phyloP scores from a whole-genome alignment of 1,140 invertebrate genomes.

The Aporrectodea caliginosa region DNA sequence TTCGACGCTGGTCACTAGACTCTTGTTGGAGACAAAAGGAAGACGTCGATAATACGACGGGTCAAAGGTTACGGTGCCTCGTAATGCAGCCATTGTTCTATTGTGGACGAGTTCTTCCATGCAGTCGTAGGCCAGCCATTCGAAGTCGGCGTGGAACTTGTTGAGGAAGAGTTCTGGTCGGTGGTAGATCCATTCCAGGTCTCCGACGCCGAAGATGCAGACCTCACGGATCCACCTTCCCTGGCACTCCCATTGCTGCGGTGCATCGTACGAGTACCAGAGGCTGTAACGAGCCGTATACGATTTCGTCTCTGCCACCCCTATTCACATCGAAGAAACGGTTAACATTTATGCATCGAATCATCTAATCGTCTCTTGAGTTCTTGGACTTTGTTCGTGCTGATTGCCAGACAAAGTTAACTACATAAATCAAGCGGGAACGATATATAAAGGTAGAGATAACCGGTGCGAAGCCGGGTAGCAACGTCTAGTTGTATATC shows the following conservation, averaged over 20 bases:
- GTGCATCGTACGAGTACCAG: slow-evolving; percentile 12
- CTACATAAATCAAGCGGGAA: too few relatives aligned
- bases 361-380: too few relatives aligned
- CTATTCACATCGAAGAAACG: too few relatives aligned
- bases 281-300: slow-evolving; percentile 22
- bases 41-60: not conserved
- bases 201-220: slow-evolving; percentile 43
- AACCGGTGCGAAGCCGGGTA: too few relatives aligned
- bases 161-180: slow-evolving; percentile 46
- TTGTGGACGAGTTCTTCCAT: slow-evolving; percentile 37
- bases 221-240: slow-evolving; percentile 35
- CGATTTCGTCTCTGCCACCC: slow-evolving; percentile 22
- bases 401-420: too few relatives aligned
- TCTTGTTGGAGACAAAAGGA: not conserved
- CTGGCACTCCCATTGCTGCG: slow-evolving; percentile 33
- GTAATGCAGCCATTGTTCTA: not conserved
- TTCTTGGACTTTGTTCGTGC: too few relatives aligned
- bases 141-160: slow-evolving; percentile 46
- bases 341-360: too few relatives aligned
- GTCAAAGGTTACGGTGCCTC: not conserved
- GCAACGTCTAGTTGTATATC: too few relatives aligned
- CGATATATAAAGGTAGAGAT: too few relatives aligned
- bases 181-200: slow-evolving; percentile 38
- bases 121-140: slow-evolving; percentile 44
- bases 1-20: not conserved